Percentiles rank a stretch among this genome's conserved stretches.
Evolutionary conservation across 2,797 vertebrate species (phyloP).

Genomic region (Galaxias olidus): DNA sequence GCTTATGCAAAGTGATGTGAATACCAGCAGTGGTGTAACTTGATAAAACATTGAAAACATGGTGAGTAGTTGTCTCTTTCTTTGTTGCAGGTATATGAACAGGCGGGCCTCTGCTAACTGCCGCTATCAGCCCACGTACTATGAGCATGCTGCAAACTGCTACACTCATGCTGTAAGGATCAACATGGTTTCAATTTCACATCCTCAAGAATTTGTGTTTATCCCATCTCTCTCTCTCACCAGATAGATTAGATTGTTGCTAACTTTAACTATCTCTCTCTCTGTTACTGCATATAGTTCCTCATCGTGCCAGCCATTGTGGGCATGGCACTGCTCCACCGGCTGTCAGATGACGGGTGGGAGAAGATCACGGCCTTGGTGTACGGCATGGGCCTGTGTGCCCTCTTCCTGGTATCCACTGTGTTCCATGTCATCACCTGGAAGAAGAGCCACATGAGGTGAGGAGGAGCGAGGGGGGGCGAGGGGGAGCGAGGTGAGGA

Average conservation of each 20-base stretch:
- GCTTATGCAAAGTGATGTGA: too few relatives aligned
- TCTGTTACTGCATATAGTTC: conserved; percentile 69
- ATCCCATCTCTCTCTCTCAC: neutral
- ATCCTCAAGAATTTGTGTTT: neutral
- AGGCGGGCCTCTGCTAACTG: conserved; percentile 90
- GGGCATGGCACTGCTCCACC: conserved; percentile 89
- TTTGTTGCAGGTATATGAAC: conserved; percentile 93
- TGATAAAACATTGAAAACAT: too few relatives aligned
- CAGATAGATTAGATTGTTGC: neutral
- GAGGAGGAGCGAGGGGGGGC: conserved; percentile 1
- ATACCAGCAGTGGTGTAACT: neutral
- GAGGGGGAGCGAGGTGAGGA: too few relatives aligned
- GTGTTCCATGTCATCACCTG: conserved; percentile 94
- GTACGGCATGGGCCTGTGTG: conserved; percentile 92
- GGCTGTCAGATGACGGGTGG: conserved; percentile 89
- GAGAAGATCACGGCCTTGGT: conserved; percentile 93
- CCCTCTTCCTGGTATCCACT: conserved; percentile 94
- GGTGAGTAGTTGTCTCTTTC: neutral
- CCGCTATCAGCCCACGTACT: conserved; percentile 96
- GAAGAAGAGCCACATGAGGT: conserved; percentile 99
- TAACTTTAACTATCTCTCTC: neutral
- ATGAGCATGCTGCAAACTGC: conserved; percentile 98
- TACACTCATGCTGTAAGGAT: conserved; percentile 95
- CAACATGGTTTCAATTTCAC: neutral
- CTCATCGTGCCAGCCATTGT: conserved; percentile 92